Base-by-base conservation (phyloP, 2,797 vertebrate species). In the Sebastes aleutianus region DNA sequence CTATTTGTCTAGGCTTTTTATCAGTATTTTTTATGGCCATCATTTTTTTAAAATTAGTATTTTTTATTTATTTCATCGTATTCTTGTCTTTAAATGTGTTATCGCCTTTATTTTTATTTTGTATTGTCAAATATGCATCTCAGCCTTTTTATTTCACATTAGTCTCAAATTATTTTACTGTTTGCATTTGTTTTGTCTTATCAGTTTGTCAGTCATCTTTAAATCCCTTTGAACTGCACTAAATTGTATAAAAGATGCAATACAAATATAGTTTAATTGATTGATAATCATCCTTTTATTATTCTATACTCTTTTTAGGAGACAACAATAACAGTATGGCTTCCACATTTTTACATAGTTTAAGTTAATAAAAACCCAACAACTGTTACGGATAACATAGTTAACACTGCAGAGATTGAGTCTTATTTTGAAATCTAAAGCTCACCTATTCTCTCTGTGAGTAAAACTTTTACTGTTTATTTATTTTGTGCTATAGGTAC, bases 391-490 rank as follows among this genome's bases (percentile, higher is more conserved):
- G 36, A 24, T 10, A 32, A 43, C n/a, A 64, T 54, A 70, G 22
- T 22, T 43, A 43, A 62, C 9, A 56, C 14, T 59, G 22, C 54
- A 5, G 27, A 43, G 39, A 43, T 43, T 43, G 39, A 31, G 9
- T 56, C 29, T 62, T 14, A 4, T 27, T 27, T 71, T 43, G 2
- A 75, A 67, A 50, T 56, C 18, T 50, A 16, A 70, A 75, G 3
- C 16, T 39, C 2, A 79, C 58, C 2, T 58, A 27, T 73, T 47
- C 32, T 76, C 26, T 75, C 53, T 18, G 13, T 57, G 29, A 36
- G 22, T 34, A 20, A 76, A 69, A 34, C 43, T 27, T 78, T 78
- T 56, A 56, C 53, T 27, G 13, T 27, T 39, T 56, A 6, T 69
- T 34, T 57, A 2, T 34, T 29, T 29, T 39, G 31, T 16, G 6